Conservation (phyloP, 2,113 vertebrate genomes). For the Colinus virginianus region DNA sequence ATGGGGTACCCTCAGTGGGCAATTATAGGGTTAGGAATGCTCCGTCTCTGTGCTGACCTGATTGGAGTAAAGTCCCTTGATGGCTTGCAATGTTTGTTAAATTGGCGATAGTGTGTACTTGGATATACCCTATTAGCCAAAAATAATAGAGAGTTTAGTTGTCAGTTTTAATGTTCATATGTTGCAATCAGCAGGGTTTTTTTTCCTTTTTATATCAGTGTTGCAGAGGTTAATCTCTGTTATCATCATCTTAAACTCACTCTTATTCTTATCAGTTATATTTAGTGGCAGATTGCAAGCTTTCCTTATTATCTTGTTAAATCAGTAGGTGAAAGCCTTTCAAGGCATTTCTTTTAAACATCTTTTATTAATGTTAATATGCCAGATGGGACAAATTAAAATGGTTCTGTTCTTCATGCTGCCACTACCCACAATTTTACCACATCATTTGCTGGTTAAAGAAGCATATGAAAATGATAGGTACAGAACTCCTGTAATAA, state of each 20-base stretch:
- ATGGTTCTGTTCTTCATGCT: constrained; percentile 82
- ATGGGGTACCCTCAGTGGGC: constrained; percentile 44
- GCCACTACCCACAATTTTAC: constrained; percentile 82
- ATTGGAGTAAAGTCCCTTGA: constrained; percentile 50
- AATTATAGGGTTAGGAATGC: constrained; percentile 63
- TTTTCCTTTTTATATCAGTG: constrained; percentile 56
- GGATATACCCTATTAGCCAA: constrained; percentile 64
- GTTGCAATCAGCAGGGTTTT: constrained; percentile 69
- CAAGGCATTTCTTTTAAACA: constrained; percentile 80
- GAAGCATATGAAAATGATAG: constrained; percentile 79
- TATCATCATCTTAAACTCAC: constrained; percentile 71
- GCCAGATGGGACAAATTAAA: constrained; percentile 87
- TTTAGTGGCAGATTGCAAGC: constrained; percentile 82
- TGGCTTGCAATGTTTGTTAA: constrained; percentile 50
- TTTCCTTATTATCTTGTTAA: constrained; percentile 86
- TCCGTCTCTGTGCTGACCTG: constrained; percentile 58
- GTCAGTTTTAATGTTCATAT: constrained; percentile 64
- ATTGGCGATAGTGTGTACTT: constrained; percentile 13
- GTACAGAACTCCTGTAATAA: constrained; percentile 69
- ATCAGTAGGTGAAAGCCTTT: constrained; percentile 86
- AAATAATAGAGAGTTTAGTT: constrained; percentile 68
- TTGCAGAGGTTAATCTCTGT: constrained; percentile 77
- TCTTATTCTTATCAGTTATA: constrained; percentile 80
- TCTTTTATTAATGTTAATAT: constrained; percentile 88
- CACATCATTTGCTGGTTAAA: constrained; percentile 82